These are phyloP conservation scores for Dermolepida albohirtum DNA, from an alignment of 2,888 invertebrate genomes.

Conservation along the genomic window DNA sequence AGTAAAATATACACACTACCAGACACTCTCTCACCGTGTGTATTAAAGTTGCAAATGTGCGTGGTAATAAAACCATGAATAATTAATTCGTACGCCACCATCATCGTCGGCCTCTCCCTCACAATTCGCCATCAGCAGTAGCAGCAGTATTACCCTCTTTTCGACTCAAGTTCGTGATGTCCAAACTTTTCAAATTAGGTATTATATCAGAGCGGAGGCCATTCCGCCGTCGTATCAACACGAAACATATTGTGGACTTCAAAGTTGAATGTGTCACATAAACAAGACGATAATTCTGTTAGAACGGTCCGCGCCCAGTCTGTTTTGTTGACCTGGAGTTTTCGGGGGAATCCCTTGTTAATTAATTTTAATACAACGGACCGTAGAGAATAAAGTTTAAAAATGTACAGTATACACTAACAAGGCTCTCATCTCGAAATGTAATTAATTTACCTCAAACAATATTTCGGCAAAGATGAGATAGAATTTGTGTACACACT, in stretches of 20 bases:
- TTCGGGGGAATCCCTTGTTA: slow-evolving; percentile 19
- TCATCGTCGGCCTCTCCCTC: too few species aligned
- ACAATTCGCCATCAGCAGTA: too few species aligned
- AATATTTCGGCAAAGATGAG: too few species aligned
- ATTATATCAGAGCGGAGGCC: too few species aligned
- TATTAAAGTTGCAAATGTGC: slow-evolving; percentile 25
- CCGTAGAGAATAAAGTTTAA: too few species aligned
- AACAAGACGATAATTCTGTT: slow-evolving; percentile 17
- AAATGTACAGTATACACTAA: too few species aligned
- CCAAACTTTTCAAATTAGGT: slow-evolving; percentile 15
- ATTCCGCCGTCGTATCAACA: too few species aligned
- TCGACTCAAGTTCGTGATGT: slow-evolving; percentile 7
- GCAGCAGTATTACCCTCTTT: too few species aligned
- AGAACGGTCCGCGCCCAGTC: slow-evolving; percentile 3
- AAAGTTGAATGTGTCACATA: neutral
- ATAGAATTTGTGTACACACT: too few species aligned
- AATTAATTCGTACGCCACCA: slow-evolving; percentile 12
- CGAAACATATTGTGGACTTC: too few species aligned
- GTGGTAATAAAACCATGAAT: slow-evolving; percentile 25
- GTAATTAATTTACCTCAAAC: too few species aligned
- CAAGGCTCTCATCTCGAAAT: too few species aligned
- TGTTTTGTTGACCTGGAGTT: slow-evolving; percentile 4
- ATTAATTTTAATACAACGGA: slow-evolving; percentile 15
- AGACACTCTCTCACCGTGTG: neutral
- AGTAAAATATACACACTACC: neutral